Base-by-base conservation (phyloP, 2,797 vertebrate species). In the Myotis myotis region DNA sequence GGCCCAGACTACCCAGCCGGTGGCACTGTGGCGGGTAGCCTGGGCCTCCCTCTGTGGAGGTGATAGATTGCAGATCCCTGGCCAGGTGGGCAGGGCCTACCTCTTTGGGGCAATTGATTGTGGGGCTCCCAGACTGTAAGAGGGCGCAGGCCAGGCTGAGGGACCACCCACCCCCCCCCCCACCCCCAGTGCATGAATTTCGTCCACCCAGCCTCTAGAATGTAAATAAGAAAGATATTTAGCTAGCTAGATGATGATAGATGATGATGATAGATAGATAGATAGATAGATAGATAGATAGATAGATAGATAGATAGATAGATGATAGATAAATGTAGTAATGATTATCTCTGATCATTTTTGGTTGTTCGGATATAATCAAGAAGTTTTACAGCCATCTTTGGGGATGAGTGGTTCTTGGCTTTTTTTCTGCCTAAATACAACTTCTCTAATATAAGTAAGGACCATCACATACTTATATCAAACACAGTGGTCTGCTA, bases 1-100 rank as follows among this genome's bases (percentile, higher is more conserved):
- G 55, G 8, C 55, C 22, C 3, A 23, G 22, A 3, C 22, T 23
- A 55, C 3, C 20, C 2, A 9, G 22, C 22, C 0, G 3, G 8
- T 8, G 3, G 55, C 55, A 55, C 55, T 23, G 55, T 3, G 23
- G 22, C 9, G 8, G 55, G 55, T 55, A 55, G 55, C 8, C 8
- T 55, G 23, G 3, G 55, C 22, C 23, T 55, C 55, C 55, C 22
- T 55, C 3, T 55, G 55, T 22, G 8, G 20, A 44, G 22, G 55
- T 9, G 55, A 55, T 55, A 22, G 8, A 23, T 55, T 22, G 23
- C 22, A 9, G 22, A 55, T 8, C 20, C 8, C 55, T 57, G 55
- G 55, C 55, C 25, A 10, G 22, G 23, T 57, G 55, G 55, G 23
- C 55, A 57, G 23, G 55, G 23, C 23, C 57, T 60, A 28, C 4